phyloP scores from a whole-genome alignment of 2,888 invertebrate genomes.

The Nomada fabriciana region DNA sequence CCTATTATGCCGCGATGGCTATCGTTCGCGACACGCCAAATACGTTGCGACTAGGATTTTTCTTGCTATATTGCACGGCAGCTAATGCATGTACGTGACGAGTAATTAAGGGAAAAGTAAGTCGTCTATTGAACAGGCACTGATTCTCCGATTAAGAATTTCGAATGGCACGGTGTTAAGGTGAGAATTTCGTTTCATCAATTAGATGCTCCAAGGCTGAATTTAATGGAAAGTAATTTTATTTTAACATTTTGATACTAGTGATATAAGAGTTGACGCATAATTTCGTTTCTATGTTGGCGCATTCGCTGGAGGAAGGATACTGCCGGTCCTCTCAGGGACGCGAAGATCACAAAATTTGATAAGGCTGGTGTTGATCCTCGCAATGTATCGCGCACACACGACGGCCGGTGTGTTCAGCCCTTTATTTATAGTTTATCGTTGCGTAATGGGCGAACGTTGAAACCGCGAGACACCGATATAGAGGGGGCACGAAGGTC shows the following conservation, averaged over 20 bases:
- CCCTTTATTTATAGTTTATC: slow-evolving; percentile 43
- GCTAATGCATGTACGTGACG: background rate
- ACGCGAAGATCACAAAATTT: slow-evolving; percentile 22
- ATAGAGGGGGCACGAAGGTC: slow-evolving; percentile 4
- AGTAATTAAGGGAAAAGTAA: slow-evolving; percentile 8
- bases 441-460: slow-evolving; percentile 1
- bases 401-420: background rate
- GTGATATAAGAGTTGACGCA: too few relatives aligned
- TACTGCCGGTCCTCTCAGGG: background rate
- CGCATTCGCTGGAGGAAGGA: slow-evolving; percentile 19
- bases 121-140: slow-evolving; percentile 1
- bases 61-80: background rate
- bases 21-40: slow-evolving; percentile 49
- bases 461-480: background rate
- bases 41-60: slow-evolving; percentile 2
- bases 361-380: slow-evolving; percentile 42
- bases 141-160: background rate
- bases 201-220: too few relatives aligned
- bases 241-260: too few relatives aligned
- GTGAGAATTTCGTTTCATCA: too few relatives aligned
- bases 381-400: slow-evolving; percentile 6
- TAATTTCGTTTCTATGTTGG: too few relatives aligned
- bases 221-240: too few relatives aligned
- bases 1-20: slow-evolving; percentile 46
- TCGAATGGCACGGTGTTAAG: background rate